These are phyloP conservation scores for Connochaetes taurinus DNA, from an alignment of 2,113 vertebrate species.

Conservation along the genomic window DNA sequence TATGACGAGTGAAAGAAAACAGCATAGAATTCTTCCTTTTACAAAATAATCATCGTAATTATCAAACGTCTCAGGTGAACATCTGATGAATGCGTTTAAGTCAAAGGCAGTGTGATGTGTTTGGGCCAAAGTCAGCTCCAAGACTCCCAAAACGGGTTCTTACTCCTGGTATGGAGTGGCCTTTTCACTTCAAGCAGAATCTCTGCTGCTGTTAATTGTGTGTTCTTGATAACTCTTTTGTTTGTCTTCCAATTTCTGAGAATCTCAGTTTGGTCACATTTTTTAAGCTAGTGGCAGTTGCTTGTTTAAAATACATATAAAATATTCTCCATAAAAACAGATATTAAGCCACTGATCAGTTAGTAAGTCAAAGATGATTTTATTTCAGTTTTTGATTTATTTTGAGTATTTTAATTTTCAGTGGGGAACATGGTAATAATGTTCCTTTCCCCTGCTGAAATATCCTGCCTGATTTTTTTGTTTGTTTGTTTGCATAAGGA, in stretches of 20 bases:
- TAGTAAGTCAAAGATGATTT: not conserved
- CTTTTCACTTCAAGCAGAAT: not conserved
- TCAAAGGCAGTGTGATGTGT: not conserved
- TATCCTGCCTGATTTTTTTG: not conserved
- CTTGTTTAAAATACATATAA: not conserved
- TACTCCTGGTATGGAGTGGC: not conserved
- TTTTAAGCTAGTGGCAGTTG: not conserved
- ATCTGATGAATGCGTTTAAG: not conserved
- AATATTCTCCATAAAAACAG: not conserved
- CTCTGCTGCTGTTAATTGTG: not conserved
- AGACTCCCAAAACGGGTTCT: not conserved
- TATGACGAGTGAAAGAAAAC: not conserved
- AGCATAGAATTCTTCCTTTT: not conserved
- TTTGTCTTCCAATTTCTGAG: not conserved
- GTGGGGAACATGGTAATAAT: not conserved
- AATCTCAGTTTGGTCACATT: not conserved
- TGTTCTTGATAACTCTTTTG: not conserved
- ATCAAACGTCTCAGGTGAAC: not conserved
- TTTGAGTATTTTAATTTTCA: conserved; percentile 47
- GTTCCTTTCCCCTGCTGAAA: not conserved
- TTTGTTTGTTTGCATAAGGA: not conserved
- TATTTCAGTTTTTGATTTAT: not conserved
- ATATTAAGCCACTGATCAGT: not conserved
- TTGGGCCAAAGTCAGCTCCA: not conserved
- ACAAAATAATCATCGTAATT: not conserved